phyloP scores from a whole-genome alignment of 2,113 vertebrate species.

The Lathamus discolor region DNA sequence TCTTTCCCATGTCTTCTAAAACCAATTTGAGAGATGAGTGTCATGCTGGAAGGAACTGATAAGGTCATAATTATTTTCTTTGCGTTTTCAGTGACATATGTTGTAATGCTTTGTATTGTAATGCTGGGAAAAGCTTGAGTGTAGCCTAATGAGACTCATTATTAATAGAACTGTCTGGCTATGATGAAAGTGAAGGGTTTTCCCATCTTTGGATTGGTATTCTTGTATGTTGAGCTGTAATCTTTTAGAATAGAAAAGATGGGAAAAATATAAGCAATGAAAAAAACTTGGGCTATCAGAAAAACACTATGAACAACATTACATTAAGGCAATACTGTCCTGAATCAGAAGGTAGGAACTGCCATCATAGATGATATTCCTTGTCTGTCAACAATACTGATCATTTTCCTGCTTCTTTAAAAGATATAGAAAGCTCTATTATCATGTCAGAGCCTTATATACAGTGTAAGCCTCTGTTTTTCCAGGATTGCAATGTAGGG shows the following conservation, averaged over 20 bases:
- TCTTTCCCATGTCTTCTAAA: neutral
- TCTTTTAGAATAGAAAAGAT: neutral
- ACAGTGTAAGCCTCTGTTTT: neutral
- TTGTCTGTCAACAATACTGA: neutral
- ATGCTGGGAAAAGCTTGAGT: neutral
- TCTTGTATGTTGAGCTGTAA: neutral
- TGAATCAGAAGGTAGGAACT: neutral
- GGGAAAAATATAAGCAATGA: neutral
- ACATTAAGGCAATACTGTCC: neutral
- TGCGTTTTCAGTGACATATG: neutral
- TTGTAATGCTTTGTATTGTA: neutral
- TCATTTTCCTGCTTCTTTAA: neutral
- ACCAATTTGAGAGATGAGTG: neutral
- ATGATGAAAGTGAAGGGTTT: neutral
- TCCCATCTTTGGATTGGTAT: neutral
- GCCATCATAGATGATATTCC: neutral
- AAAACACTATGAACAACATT: neutral
- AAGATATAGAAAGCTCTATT: neutral
- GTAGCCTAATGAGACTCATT: slow-evolving; percentile 13
- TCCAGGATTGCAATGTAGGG: neutral
- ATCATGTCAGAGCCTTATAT: neutral
- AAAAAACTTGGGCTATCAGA: neutral
- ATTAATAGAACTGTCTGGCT: slow-evolving; percentile 8
- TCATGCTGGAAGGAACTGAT: neutral
- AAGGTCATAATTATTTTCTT: slow-evolving; percentile 9